Evolutionary conservation across 1,140 invertebrate genomes (phyloP), one percentile per base, ranked within the genome.

Genomic region (Pachypeltis micranthus): DNA sequence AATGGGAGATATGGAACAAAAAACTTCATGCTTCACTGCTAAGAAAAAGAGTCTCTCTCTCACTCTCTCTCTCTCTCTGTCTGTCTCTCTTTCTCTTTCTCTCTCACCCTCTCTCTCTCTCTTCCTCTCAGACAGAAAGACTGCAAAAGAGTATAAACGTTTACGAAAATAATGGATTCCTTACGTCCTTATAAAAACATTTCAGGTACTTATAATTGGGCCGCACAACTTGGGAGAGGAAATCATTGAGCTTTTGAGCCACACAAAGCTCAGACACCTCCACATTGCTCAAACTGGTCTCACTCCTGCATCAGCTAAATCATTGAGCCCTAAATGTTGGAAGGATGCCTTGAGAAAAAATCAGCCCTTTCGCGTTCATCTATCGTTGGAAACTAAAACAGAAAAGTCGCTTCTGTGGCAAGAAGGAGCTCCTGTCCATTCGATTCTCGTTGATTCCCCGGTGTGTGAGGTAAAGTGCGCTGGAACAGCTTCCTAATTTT

Each of bases 151-250:
- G n/a, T n/a, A n/a, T n/a, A n/a, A 60, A 26, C 2, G 2, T 60
- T 60, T 47, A 3, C 39, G 7, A 60, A 47, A 60, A 60, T 47
- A 60, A n/a, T n/a, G n/a, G n/a, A n/a, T n/a, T n/a, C n/a, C n/a
- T n/a, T n/a, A n/a, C n/a, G n/a, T n/a, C n/a, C n/a, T n/a, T n/a
- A n/a, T n/a, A n/a, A n/a, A n/a, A n/a, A n/a, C n/a, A n/a, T 74
- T 79, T n/a, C 69, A 86, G 78, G 80, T 80, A 56, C 72, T 92
- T 34, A 79, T 83, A 1, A 82, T 91, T 21, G 88, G 87, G 69
- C 87, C 90, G 0, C 88, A 91, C 74, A 91, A 90, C 74, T 73
- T 93, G 16, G 82, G 85, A 56, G 84, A 88, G 64, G 88, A 92
- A 71, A 75, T 89, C 0, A 69, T 92, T 4, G 78, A 85, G 62